Conservation (phyloP, 2,113 vertebrate genomes). For the Elephantulus edwardii region DNA sequence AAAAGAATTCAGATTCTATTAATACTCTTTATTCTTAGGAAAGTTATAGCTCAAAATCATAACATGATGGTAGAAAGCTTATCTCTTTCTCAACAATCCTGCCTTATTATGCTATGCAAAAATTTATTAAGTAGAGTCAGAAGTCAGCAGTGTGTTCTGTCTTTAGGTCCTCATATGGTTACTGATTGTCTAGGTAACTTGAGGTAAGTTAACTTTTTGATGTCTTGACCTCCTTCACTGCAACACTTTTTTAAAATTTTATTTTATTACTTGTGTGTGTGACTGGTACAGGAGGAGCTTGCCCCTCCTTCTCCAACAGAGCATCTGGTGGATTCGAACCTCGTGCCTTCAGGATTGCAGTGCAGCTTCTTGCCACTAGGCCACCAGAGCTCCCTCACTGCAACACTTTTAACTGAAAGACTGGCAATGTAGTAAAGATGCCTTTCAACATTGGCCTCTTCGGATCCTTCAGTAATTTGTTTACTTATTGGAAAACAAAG, state of each 20-base stretch:
- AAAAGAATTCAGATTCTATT: not conserved
- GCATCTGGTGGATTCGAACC: too few species aligned
- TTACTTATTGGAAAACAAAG: not conserved
- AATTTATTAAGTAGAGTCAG: not conserved
- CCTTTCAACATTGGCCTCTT: not conserved
- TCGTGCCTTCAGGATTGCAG: too few species aligned
- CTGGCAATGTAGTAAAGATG: not conserved
- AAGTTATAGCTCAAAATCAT: not conserved
- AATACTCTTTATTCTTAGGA: not conserved
- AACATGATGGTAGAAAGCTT: not conserved
- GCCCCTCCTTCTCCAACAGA: too few species aligned
- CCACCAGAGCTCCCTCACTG: not conserved
- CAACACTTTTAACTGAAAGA: not conserved
- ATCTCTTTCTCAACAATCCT: not conserved
- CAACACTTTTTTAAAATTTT: accelerated
- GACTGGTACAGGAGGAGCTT: too few species aligned
- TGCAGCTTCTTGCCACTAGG: too few species aligned
- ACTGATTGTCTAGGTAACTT: not conserved
- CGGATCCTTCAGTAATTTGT: not conserved
- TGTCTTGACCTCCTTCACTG: not conserved
- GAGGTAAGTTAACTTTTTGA: not conserved
- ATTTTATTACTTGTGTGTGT: too few species aligned
- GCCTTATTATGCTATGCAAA: not conserved
- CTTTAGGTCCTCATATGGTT: not conserved
- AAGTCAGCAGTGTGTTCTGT: not conserved